phyloP scores from a whole-genome alignment of 2,113 vertebrate species.

The Caranx ignobilis region DNA sequence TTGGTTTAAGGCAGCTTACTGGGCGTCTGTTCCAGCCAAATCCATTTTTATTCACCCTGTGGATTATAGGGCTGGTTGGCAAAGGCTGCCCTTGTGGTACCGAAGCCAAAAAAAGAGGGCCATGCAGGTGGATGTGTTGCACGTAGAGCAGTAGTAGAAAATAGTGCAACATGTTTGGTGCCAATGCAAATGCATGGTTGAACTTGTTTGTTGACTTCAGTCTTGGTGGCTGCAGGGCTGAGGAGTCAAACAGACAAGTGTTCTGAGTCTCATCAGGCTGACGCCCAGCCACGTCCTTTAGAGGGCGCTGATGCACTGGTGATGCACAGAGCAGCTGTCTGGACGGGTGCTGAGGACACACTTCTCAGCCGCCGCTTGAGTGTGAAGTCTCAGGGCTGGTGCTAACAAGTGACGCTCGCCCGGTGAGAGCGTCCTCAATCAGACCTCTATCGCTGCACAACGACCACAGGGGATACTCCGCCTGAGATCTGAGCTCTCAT shows the following conservation, averaged over 20 bases:
- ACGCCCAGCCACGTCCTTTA: conserved; percentile 34
- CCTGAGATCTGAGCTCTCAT: too few relatives aligned
- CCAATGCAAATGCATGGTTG: not conserved
- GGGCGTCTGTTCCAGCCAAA: conserved; percentile 63
- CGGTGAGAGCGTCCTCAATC: conserved; percentile 41
- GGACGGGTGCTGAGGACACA: conserved; percentile 44
- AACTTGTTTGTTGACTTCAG: not conserved
- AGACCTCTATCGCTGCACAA: not conserved
- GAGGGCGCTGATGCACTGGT: conserved; percentile 68
- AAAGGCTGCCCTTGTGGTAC: conserved; percentile 7
- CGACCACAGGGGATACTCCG: too few relatives aligned
- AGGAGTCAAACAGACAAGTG: not conserved
- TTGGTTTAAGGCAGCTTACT: conserved; percentile 69
- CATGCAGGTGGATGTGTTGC: conserved; percentile 47
- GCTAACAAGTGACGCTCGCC: conserved; percentile 58
- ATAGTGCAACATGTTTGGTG: not conserved
- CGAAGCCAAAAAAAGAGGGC: conserved; percentile 28
- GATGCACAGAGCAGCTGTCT: conserved; percentile 12
- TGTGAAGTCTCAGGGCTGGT: conserved; percentile 63
- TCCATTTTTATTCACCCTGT: conserved; percentile 75
- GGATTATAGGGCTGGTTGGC: conserved; percentile 67
- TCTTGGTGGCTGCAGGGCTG: not conserved
- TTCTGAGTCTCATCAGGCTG: not conserved
- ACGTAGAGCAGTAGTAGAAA: conserved; percentile 8
- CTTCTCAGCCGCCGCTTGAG: conserved; percentile 63